These are phyloP conservation scores for Netelia inedita DNA, from an alignment of 2,888 invertebrate genomes.

Conservation along the genomic window DNA sequence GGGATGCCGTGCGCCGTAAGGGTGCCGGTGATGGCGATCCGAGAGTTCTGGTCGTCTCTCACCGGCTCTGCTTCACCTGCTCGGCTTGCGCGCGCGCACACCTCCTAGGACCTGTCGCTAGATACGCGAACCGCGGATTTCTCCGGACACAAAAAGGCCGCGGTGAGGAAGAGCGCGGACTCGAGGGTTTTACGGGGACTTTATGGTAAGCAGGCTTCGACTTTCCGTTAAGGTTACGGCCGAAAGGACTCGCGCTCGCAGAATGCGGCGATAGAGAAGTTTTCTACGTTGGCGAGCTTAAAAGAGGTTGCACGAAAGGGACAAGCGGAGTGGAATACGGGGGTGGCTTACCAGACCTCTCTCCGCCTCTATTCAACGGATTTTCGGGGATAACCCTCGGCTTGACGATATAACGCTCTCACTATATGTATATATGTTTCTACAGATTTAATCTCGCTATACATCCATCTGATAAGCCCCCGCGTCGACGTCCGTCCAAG, in stretches of 20 bases:
- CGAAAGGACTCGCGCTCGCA: constrained; percentile 59
- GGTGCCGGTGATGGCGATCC: neutral
- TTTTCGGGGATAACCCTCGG: constrained; percentile 78
- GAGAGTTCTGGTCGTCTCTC: constrained; percentile 17
- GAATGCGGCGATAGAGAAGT: constrained; percentile 21
- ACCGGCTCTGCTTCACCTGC: constrained; percentile 39
- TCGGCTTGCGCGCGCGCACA: constrained; percentile 37
- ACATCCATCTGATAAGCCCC: constrained; percentile 45
- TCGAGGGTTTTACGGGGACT: constrained; percentile 81
- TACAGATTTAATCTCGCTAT: neutral
- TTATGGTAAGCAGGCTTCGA: constrained; percentile 84
- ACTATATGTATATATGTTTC: constrained; percentile 4
- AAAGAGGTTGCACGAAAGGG: constrained; percentile 3
- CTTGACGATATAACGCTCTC: constrained; percentile 11
- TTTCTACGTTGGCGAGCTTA: constrained; percentile 9
- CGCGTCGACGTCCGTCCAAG: constrained; percentile 59
- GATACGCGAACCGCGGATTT: constrained; percentile 13
- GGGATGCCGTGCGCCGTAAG: neutral
- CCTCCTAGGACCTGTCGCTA: constrained; percentile 16
- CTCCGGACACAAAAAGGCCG: neutral
- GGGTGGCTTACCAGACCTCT: constrained; percentile 72
- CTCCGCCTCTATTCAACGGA: constrained; percentile 76
- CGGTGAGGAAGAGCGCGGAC: constrained; percentile 69
- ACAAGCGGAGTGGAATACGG: constrained; percentile 60
- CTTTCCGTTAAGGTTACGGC: constrained; percentile 83